Evolutionary conservation across 2,797 vertebrate genomes (phyloP), one percentile per base, ranked within the genome.

Genomic region (Lagodon rhomboides): DNA sequence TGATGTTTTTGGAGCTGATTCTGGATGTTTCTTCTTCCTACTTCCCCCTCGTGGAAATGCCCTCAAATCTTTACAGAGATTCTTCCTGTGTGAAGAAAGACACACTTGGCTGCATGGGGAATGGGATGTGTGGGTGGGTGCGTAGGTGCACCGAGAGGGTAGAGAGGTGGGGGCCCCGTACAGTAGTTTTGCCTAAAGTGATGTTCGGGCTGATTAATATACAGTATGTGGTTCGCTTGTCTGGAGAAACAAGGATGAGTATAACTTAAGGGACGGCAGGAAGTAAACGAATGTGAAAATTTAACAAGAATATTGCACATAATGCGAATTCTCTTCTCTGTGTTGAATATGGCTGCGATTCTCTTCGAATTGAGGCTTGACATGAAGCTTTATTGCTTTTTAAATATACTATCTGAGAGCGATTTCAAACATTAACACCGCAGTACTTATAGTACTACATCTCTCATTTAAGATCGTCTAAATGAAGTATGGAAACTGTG

Each of bases 221-320:
- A 73, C 46, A 65, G 41, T 43, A 53, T 63, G 38, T 62, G 54
- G 53, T 81, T 80, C 74, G 81, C 61, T 85, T 44, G 27, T 85
- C 58, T 64, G 12, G 34, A 73, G 61, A 84, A 54, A 53, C 59
- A 17, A 22, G 2, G 64, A 60, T 75, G 73, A 59, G 50, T 23
- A 46, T 53, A 59, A 72, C 56, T 25, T 73, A 71, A 51, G 62
- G 3, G 34, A 82, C 87, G 82, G 89, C 73, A 86, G 72, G 46
- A 75, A 49, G 55, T 77, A 68, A 75, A 71, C n/a, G 46, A 82
- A 77, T 74, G 69, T 60, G 30, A 62, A 66, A 83, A 86, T 87
- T 56, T 51, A 79, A 78, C 38, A 50, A 17, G 38, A 68, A 55
- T 47, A 81, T 62, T 46, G 23, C 49, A 67, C 27, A 60, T 17